A percentile compares a stretch with the other conserved stretches of the same genome.
Conservation (phyloP, 2,888 invertebrate species). For the Hyposoter dolosus region DNA sequence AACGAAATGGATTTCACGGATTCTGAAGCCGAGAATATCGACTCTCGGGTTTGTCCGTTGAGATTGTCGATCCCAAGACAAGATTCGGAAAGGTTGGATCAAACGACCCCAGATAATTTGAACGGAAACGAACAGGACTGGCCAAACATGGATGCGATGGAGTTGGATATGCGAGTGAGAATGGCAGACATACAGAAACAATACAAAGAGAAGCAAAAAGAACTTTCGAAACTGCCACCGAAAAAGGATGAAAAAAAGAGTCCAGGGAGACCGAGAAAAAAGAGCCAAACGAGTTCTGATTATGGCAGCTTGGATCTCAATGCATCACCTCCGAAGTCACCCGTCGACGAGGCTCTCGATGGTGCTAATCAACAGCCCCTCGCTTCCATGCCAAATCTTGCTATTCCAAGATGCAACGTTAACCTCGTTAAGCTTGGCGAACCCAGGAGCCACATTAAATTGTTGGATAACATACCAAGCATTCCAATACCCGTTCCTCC, state of each 20-base stretch:
- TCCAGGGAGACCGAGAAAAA: slow-evolving; percentile 85
- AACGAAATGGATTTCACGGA: slow-evolving; percentile 70
- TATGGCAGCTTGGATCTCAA: slow-evolving; percentile 68
- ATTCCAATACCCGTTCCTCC: slow-evolving; percentile 78
- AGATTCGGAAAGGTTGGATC: slow-evolving; percentile 6
- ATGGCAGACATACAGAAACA: slow-evolving; percentile 93
- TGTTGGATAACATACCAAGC: slow-evolving; percentile 81
- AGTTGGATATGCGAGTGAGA: slow-evolving; percentile 92
- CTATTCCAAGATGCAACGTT: slow-evolving; percentile 80
- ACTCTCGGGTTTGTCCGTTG: slow-evolving; percentile 31
- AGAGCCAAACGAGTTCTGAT: slow-evolving; percentile 78
- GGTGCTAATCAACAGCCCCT: slow-evolving; percentile 68
- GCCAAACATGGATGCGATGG: slow-evolving; percentile 89
- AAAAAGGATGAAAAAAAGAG: slow-evolving; percentile 86
- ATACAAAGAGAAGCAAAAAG: slow-evolving; percentile 93
- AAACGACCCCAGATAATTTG: slow-evolving; percentile 18
- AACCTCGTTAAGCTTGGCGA: slow-evolving; percentile 82
- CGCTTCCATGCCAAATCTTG: slow-evolving; percentile 66
- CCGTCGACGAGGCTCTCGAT: slow-evolving; percentile 55
- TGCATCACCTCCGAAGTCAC: slow-evolving; percentile 72
- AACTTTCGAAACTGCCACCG: slow-evolving; percentile 90
- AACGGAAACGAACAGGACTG: slow-evolving; percentile 79
- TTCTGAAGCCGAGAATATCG: slow-evolving; percentile 70
- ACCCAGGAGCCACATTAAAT: slow-evolving; percentile 81
- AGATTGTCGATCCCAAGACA: slow-evolving; percentile 28